Conservation (phyloP, 2,888 invertebrate species). For the Ernsta delagoae region DNA sequence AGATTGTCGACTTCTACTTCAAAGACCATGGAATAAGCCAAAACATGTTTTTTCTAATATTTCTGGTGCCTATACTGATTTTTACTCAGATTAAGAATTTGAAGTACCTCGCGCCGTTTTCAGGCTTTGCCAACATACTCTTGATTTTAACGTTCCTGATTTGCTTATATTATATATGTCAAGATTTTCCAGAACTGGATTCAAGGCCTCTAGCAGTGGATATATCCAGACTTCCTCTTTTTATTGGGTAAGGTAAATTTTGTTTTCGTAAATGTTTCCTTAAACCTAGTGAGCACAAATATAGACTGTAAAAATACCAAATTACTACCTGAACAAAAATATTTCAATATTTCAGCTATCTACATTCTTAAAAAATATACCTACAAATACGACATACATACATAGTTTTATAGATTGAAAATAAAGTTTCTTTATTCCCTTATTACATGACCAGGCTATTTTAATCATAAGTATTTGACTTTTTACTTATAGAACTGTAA, state of each 20-base stretch:
- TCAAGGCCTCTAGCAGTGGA: slow-evolving; percentile 84
- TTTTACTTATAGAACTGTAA: too few relatives aligned
- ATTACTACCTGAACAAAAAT: too few relatives aligned
- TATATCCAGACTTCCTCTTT: slow-evolving; percentile 89
- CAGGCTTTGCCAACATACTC: slow-evolving; percentile 93
- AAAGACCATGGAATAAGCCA: slow-evolving; percentile 51
- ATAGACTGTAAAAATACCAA: too few relatives aligned
- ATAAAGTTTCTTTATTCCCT: too few relatives aligned
- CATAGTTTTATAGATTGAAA: too few relatives aligned
- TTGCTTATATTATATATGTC: slow-evolving; percentile 92
- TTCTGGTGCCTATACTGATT: slow-evolving; percentile 67
- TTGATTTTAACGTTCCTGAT: slow-evolving; percentile 91
- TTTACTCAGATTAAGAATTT: slow-evolving; percentile 88
- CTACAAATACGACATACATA: too few relatives aligned
- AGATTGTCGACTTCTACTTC: slow-evolving; percentile 67
- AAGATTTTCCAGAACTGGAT: slow-evolving; percentile 70
- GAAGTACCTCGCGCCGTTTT: slow-evolving; percentile 94
- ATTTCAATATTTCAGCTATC: too few relatives aligned
- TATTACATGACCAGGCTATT: too few relatives aligned
- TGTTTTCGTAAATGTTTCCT: too few relatives aligned
- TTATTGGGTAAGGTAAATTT: slow-evolving; percentile 86
- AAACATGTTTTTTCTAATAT: slow-evolving; percentile 70
- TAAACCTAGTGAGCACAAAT: too few relatives aligned
- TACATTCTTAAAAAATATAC: too few relatives aligned
- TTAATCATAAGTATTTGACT: too few relatives aligned